Base-by-base conservation (phyloP, 1,140 invertebrate species). In the Pantala flavescens region DNA sequence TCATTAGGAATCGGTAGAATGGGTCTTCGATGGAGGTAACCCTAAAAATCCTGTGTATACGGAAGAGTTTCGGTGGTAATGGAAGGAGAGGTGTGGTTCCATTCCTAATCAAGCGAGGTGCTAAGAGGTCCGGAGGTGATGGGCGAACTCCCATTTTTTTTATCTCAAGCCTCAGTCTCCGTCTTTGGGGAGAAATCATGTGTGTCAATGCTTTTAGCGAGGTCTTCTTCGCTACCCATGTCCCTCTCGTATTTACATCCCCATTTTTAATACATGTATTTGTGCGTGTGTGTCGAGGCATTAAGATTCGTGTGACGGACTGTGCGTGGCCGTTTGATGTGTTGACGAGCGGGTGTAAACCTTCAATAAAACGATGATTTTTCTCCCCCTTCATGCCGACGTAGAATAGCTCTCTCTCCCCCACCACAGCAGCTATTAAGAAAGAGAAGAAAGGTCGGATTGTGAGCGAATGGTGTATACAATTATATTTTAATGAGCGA, bases 181-280 rank as follows among this genome's bases (percentile, higher is more conserved):
- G 16, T 63, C 12, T 63, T 63, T 14, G 49, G 2, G n/a, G 49
- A 63, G 49, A 63, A 19, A 63, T 21, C 49, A 63, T 63, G 49
- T 63, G 49, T 63, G 49, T 63, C 49, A 16, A 63, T 63, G 49
- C 49, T 63, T 63, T 63, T 63, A 63, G 49, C 49, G 28, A 36
- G 28, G 49, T 63, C n/a, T 63, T 21, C 28, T 9, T 36, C 9
- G 28, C 49, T 21, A 63, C 49, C 49, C 3, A 63, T 19, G 16
- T 19, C 28, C 28, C 28, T 36, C 28, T 36, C 12, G 16, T 63
- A 63, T 63, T 63, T 63, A 63, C 49, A 63, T 63, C 49, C n/a
- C 49, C 49, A 63, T 21, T 63, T 63, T 63, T 63, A 63, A 63
- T 63, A 63, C 49, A 63, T 63, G 49, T 21, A 63, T 63, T 19